Base-by-base conservation (phyloP, 2,113 vertebrate species). In the Onychorhynchus coronatus region DNA sequence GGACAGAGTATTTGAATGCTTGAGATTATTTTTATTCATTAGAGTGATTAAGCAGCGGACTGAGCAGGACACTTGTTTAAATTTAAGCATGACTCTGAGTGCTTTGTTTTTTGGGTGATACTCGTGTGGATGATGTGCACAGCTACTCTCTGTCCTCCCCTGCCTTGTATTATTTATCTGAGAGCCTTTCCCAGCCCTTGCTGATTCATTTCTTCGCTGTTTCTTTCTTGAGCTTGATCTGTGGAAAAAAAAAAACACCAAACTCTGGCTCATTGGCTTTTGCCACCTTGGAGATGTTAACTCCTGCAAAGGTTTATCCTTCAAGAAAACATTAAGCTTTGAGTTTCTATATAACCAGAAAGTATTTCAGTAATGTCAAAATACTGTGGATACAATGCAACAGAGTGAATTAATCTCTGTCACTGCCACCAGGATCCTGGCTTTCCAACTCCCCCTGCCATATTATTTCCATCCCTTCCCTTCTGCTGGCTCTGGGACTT, bases 241-340 rank as follows among this genome's bases (percentile, higher is more conserved):
- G 12, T 21, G 55, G 58, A 8, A n/a, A 23, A 70, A 23, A 70
- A 12, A 49, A 44, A 31, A 8, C 13, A 23, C 14, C 20, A 3
- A 35, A 13, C 7, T 53, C 70, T 63, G 47, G n/a, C 47, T 88
- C n/a, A 1, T n/a, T 8, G 55, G 33, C 21, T 72, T 72, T 93
- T 77, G 65, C 58, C 9, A 2, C 59, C 46, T 39, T 22, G 24
- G 53, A 55, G 17, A 47, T 0, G 0, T 47, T 20, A 21, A 52
- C 59, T 61, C 46, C 11, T 37, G 33, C 12, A 41, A 33, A 53
- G 28, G 5, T 22, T 58, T 49, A 22, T 0, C 35, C n/a, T 46
- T 72, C 47, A 41, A 41, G 53, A 47, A 25, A 75, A 7, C 4
- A 5, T 50, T 37, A 37, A 63, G 14, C 6, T 1, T 4, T 15